Evolutionary conservation across 2,797 vertebrate species (phyloP).

Genomic region (Sebastes oblongus): DNA sequence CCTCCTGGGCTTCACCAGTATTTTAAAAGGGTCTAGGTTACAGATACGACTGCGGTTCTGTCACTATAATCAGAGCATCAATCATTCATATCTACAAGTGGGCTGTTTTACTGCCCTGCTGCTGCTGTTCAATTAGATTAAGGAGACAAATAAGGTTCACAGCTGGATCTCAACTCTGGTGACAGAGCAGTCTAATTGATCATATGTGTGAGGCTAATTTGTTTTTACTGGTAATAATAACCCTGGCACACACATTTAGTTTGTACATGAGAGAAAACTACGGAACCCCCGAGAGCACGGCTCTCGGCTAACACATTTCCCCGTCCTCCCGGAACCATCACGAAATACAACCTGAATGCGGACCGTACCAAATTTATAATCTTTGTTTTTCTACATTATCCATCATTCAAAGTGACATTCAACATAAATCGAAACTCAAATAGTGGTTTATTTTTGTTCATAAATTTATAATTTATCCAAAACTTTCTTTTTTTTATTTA

Average conservation of each 20-base stretch:
- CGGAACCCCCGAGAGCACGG: neutral
- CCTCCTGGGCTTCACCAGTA: neutral
- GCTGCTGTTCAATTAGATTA: constrained; percentile 11
- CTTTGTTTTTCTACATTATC: too few relatives aligned
- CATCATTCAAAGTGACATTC: too few relatives aligned
- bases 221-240: constrained; percentile 1
- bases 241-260: neutral
- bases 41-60: neutral
- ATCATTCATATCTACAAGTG: constrained; percentile 18
- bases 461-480: too few relatives aligned
- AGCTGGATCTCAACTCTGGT: constrained; percentile 5
- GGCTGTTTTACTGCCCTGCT: neutral
- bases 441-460: too few relatives aligned
- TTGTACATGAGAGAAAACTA: neutral
- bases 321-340: too few relatives aligned
- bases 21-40: neutral
- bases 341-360: too few relatives aligned
- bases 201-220: constrained; percentile 1
- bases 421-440: too few relatives aligned
- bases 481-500: too few relatives aligned
- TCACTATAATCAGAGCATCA: constrained; percentile 25
- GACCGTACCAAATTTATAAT: too few relatives aligned
- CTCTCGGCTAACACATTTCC: too few relatives aligned
- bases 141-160: constrained; percentile 15
- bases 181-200: neutral